Evolutionary conservation across 2,888 invertebrate genomes (phyloP).

Genomic region (Tricholauxania praeusta): DNA sequence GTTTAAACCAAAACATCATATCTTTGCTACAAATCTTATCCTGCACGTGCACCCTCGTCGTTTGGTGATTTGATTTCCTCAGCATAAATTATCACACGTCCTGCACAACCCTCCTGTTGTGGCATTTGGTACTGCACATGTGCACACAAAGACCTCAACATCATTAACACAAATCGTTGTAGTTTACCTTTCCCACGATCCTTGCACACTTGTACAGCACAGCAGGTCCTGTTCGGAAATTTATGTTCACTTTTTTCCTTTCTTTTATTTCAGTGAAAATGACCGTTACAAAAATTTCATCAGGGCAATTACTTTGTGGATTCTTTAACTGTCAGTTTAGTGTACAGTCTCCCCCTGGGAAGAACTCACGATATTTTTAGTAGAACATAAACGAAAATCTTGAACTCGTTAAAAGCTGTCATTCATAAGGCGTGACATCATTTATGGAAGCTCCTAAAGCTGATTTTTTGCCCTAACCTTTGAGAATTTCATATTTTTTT

Average conservation of each 20-base stretch:
- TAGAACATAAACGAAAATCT: too few relatives aligned
- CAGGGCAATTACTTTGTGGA: neutral
- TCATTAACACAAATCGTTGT: constrained; percentile 23
- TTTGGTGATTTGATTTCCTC: constrained; percentile 15
- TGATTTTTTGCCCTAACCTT: too few relatives aligned
- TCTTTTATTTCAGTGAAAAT: neutral
- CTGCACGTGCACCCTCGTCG: constrained; percentile 30
- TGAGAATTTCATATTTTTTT: too few relatives aligned
- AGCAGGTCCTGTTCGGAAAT: neutral
- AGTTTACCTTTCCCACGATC: constrained; percentile 35
- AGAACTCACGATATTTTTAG: too few relatives aligned
- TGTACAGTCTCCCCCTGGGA: neutral
- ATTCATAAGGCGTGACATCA: too few relatives aligned
- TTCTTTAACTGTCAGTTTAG: too few relatives aligned
- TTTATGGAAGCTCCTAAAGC: too few relatives aligned
- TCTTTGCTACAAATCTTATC: neutral
- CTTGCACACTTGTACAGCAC: constrained; percentile 23
- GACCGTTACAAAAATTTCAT: constrained; percentile 17
- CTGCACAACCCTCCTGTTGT: constrained; percentile 9
- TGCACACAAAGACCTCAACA: constrained; percentile 2
- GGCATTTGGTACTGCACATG: constrained; percentile 20
- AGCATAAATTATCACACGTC: neutral
- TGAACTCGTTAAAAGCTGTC: too few relatives aligned
- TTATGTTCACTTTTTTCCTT: neutral
- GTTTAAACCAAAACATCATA: neutral